Percentiles rank a stretch among this genome's conserved stretches.
These are phyloP conservation scores for Phalera bucephala DNA, from an alignment of 2,888 invertebrate genomes.

Conservation along the genomic window DNA sequence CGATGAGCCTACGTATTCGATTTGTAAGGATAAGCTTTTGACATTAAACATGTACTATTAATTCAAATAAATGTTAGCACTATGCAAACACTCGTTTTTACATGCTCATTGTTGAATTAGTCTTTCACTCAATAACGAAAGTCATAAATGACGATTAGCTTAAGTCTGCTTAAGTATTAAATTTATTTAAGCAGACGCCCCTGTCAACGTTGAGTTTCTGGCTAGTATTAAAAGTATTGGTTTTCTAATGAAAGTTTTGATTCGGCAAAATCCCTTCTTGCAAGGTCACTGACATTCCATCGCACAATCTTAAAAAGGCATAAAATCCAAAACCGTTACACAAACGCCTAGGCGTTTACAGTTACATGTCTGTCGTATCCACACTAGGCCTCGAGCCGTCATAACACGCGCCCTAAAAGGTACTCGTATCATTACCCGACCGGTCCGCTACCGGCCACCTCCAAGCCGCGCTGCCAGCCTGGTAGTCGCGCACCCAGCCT, in stretches of 20 bases:
- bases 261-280: not conserved
- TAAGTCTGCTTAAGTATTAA: too few species aligned
- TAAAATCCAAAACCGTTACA: constrained; percentile 8
- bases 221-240: too few species aligned
- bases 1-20: constrained; percentile 50
- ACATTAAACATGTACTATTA: too few species aligned
- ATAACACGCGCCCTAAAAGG: constrained; percentile 78
- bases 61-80: too few species aligned
- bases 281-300: not conserved
- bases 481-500: constrained; percentile 57
- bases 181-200: too few species aligned
- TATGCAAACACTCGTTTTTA: too few species aligned
- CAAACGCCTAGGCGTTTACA: constrained; percentile 19
- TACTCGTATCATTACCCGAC: constrained; percentile 75
- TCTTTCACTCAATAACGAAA: too few species aligned
- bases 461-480: constrained; percentile 61
- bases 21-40: constrained; percentile 43
- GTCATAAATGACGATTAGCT: too few species aligned
- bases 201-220: too few species aligned
- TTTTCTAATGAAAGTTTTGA: not conserved
- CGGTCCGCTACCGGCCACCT: constrained; percentile 68
- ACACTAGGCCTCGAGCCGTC: constrained; percentile 54
- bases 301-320: constrained; percentile 3
- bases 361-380: constrained; percentile 48
- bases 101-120: too few species aligned